phyloP scores from a whole-genome alignment of 2,113 vertebrate species.

The Todiramphus chloris region DNA sequence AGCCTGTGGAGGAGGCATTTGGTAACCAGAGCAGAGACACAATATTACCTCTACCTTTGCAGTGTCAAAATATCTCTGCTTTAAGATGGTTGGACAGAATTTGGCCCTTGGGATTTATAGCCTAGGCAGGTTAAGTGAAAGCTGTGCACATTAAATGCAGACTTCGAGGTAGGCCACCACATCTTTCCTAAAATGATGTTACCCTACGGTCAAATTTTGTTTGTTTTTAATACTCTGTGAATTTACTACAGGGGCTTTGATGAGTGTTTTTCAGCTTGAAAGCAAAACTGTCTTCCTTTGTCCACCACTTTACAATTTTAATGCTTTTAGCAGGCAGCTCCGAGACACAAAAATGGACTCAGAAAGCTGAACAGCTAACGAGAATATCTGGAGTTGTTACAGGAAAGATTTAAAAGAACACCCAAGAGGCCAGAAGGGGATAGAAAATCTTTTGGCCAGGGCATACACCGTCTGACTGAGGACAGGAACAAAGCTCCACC shows the following conservation, averaged over 20 bases:
- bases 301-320: conserved; percentile 43
- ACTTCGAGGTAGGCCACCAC: background rate
- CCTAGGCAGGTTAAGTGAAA: conserved; percentile 26
- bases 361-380: background rate
- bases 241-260: conserved; percentile 53
- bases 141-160: conserved; percentile 11
- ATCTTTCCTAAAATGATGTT: conserved; percentile 50
- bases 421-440: background rate
- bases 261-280: conserved; percentile 61
- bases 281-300: conserved; percentile 25
- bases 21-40: background rate
- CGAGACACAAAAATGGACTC: background rate
- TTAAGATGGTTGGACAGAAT: background rate
- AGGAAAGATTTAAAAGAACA: conserved; percentile 22
- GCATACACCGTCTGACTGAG: background rate
- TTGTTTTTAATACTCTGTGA: conserved; percentile 51
- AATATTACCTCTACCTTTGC: background rate
- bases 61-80: background rate
- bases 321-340: conserved; percentile 56
- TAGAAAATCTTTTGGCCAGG: background rate
- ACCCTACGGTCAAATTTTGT: conserved; percentile 52
- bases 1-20: background rate
- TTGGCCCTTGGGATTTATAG: conserved; percentile 17
- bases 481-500: background rate
- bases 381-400: background rate